Conservation (phyloP, 2,113 vertebrate genomes). For the Rhipidura dahli region DNA sequence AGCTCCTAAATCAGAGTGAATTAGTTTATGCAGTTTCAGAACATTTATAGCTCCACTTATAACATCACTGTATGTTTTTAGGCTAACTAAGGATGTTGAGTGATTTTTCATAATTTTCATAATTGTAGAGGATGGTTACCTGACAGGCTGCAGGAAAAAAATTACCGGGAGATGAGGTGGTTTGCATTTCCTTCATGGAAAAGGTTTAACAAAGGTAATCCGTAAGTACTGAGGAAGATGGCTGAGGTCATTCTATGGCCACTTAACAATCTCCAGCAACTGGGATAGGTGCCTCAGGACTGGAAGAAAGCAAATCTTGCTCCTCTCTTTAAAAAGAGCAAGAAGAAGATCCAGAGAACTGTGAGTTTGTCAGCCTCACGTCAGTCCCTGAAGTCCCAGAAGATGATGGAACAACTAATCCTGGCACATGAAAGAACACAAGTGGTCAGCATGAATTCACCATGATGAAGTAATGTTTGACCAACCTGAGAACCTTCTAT, state of each 20-base stretch:
- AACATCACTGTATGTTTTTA: neutral
- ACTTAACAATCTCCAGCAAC: neutral
- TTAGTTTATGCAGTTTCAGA: constrained; percentile 23
- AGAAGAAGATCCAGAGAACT: neutral
- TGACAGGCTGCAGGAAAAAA: neutral
- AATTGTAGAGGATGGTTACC: neutral
- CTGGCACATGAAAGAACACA: neutral
- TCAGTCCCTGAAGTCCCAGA: neutral
- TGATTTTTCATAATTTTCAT: neutral
- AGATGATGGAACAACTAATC: neutral
- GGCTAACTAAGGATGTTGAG: neutral
- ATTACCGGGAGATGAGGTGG: neutral
- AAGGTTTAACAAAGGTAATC: neutral
- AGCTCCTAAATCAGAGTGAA: constrained; percentile 1
- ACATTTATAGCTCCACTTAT: neutral
- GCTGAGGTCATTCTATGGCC: neutral
- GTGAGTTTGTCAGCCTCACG: neutral
- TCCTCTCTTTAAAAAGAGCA: neutral
- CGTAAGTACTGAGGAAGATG: neutral
- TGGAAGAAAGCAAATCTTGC: neutral
- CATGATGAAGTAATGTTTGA: neutral
- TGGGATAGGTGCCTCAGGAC: neutral
- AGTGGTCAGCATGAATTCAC: neutral
- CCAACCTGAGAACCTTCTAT: neutral
- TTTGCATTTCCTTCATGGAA: neutral